Percentiles rank a stretch among this genome's conserved stretches.
phyloP scores from a whole-genome alignment of 2,113 vertebrate species.

The Numenius arquata region DNA sequence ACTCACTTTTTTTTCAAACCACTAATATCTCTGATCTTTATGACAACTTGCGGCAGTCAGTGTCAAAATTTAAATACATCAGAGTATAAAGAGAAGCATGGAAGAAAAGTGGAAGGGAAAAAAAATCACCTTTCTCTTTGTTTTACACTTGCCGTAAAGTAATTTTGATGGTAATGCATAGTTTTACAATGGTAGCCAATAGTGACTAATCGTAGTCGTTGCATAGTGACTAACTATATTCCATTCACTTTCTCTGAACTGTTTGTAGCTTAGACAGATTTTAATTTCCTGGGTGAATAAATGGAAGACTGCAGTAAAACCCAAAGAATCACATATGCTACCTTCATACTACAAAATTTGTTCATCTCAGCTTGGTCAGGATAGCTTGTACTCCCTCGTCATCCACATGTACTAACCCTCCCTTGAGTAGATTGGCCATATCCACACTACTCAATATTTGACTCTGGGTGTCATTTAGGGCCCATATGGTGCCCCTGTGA shows the following conservation, averaged over 20 bases:
- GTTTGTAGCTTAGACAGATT: not conserved
- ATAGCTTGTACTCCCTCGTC: not conserved
- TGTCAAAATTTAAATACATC: not conserved
- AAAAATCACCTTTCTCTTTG: not conserved
- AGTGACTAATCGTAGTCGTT: not conserved
- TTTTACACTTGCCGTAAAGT: not conserved
- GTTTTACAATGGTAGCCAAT: not conserved
- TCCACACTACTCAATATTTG: not conserved
- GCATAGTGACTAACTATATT: not conserved
- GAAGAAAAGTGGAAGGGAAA: not conserved
- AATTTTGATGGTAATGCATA: not conserved
- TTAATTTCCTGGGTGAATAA: not conserved
- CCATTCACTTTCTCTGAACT: not conserved
- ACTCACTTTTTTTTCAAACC: not conserved
- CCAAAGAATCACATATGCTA: not conserved
- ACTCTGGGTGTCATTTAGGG: not conserved
- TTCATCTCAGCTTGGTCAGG: not conserved
- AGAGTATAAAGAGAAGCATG: not conserved
- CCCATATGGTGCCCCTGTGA: not conserved
- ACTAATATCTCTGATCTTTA: not conserved
- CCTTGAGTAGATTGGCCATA: not conserved
- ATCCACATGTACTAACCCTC: too few relatives aligned
- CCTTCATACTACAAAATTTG: not conserved
- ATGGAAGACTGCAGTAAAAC: not conserved
- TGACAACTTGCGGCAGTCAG: not conserved